Base-by-base conservation (phyloP, 2,113 vertebrate species). In the Gymnobelideus leadbeateri region DNA sequence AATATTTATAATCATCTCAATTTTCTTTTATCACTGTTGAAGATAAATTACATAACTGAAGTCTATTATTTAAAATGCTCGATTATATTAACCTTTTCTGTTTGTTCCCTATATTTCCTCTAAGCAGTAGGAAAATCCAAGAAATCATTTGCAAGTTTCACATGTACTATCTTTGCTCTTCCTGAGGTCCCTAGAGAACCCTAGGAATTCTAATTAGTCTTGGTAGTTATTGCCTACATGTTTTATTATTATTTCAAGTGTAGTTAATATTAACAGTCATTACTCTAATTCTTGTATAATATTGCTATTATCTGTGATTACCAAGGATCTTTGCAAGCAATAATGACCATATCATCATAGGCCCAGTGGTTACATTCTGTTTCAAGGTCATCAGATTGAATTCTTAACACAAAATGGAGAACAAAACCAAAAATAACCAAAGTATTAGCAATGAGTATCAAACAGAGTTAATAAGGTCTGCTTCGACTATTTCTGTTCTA, bases 191-290 rank as follows among this genome's bases (percentile, higher is more conserved):
- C 96, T 94, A 92, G 94, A 97, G 96, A 97, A 97, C 93, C 61
- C 91, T 97, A 95, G 93, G 97, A 96, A 97, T 95, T 97, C 93
- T 95, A 96, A 97, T 97, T 97, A 96, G 95, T 95, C 95, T 95
- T 97, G 95, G 57, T 91, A 97, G 84, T 96, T 96, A 94, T 96
- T 96, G 97, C 89, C 90, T 97, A 97, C 53, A 94, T 95, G 96
- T 97, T 95, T 94, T 97, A 95, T 91, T 96, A 93, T 95, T 97
- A 96, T 96, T 97, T 96, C 51, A 57, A 84, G 43, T 96, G 96
- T 95, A 97, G 93, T 95, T 97, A 97, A 95, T 97, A 96, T 93
- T 92, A 95, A 52, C 28, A 46, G 95, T 89, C 89, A 96, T 95
- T 95, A 95, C 91, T 95, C 96, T 97, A 96, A 97, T 96, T 97